These are phyloP conservation scores for Diacarnus erythraeanus DNA, from an alignment of 37 sponge, comb jelly and placozoan genomes.

Conservation along the genomic window DNA sequence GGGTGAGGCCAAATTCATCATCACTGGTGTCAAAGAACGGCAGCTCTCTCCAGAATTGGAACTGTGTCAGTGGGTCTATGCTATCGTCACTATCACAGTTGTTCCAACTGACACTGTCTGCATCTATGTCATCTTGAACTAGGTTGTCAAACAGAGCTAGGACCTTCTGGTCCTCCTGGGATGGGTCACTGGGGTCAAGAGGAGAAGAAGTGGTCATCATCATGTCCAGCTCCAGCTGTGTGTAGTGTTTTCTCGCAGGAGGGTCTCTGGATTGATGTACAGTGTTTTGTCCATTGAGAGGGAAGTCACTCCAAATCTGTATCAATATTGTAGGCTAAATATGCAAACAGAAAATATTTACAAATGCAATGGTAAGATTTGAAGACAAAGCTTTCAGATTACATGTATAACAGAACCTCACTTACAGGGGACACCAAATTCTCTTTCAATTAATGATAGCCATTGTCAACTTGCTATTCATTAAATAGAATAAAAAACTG, in stretches of 20 bases:
- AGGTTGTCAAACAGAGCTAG: constrained; percentile 68
- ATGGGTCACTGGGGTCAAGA: constrained; percentile 13
- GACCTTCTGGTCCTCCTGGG: constrained; percentile 39
- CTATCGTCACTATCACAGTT: background rate
- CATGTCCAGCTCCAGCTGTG: background rate
- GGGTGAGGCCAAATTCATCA: too few relatives aligned
- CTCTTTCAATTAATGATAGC: too few relatives aligned
- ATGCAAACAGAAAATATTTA: background rate
- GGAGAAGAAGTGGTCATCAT: background rate
- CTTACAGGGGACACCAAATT: too few relatives aligned
- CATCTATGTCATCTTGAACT: constrained; percentile 7
- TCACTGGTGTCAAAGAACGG: background rate
- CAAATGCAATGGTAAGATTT: too few relatives aligned
- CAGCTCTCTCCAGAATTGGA: background rate
- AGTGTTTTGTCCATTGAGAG: background rate
- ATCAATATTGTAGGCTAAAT: background rate
- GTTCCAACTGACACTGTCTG: background rate
- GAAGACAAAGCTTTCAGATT: too few relatives aligned
- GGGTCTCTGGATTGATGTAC: constrained; percentile 21
- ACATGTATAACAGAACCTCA: too few relatives aligned
- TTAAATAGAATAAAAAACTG: too few relatives aligned
- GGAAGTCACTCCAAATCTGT: constrained; percentile 45
- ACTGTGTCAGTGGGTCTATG: background rate
- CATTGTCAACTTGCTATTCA: too few relatives aligned
- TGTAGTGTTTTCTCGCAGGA: constrained; percentile 34